Base-by-base conservation (phyloP, 2,797 vertebrate species). In the Chromobotia macracanthus region DNA sequence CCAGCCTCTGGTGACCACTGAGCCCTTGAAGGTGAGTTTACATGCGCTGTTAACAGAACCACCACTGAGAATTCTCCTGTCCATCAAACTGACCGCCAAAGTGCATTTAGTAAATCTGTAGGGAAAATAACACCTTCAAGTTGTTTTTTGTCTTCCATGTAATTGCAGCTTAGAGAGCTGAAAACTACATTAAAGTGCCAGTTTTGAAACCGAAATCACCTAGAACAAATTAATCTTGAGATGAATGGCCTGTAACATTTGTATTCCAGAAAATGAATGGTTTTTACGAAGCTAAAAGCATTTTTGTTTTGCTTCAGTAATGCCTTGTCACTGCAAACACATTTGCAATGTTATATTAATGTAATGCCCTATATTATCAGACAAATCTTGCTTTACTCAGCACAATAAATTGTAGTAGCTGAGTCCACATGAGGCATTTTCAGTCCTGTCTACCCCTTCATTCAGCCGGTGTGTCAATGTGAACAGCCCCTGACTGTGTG, bases 1-100 rank as follows among this genome's bases (percentile, higher is more conserved):
- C 93, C 96, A 98, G 83, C 90, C 96, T 1, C 91, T 99, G 69
- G 96, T 99, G 83, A 96, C 90, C 15, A 97, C 96, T 13, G 98
- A 98, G 51, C 93, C 95, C 55, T 91, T 96, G 83, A 99, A 99
- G 95, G 98, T 95, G 28, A 79, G 63, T 16, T 18, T 46, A 16
- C 4, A 7, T 35, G 9, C 23, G 35, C 16, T 55, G 60, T 13
- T 65, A 12, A 6, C 18, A 25, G 15, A 13, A 10, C 55, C n/a
- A 5, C 46, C n/a, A 21, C 8, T 48, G 7, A 18, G 53, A 68
- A 68, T 19, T 13, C 11, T 23, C 48, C 60, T 65, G 35, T 51
- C 35, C 28, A 31, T 70, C 64, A 60, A 60, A 60, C 56, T 69
- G 44, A 50, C 38, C 50, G 15, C 63, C 68, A 44, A 31, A 55